Conservation (phyloP, 2,113 vertebrate genomes). For the Saimiri boliviensis region DNA sequence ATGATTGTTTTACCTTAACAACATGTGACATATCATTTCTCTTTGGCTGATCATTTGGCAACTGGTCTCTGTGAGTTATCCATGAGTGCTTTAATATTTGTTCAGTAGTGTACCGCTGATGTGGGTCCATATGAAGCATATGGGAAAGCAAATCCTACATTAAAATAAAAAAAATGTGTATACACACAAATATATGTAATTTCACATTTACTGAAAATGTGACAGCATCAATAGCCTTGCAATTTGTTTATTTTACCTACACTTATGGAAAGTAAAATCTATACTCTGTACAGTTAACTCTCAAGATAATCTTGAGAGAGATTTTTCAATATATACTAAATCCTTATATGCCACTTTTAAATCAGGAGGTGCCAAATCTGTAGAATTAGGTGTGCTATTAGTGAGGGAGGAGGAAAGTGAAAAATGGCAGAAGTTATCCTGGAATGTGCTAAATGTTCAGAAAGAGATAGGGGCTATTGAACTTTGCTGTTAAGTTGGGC, state of each 20-base stretch:
- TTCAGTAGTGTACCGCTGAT: slow-evolving; percentile 95
- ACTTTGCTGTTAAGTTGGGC: background rate
- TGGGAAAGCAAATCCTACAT: slow-evolving; percentile 95
- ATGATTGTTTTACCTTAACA: slow-evolving; percentile 89
- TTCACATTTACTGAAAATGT: slow-evolving; percentile 47
- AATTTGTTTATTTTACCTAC: background rate
- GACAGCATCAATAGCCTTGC: background rate
- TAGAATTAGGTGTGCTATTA: background rate
- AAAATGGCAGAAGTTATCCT: background rate
- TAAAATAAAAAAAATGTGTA: slow-evolving; percentile 14
- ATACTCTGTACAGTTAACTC: background rate
- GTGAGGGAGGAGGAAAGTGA: background rate
- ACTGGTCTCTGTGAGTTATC: slow-evolving; percentile 94
- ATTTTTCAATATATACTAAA: slow-evolving; percentile 25
- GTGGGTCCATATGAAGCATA: slow-evolving; percentile 98
- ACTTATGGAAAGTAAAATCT: background rate
- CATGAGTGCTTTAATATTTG: slow-evolving; percentile 97
- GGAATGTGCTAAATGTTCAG: slow-evolving; percentile 1
- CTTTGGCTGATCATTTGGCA: slow-evolving; percentile 94
- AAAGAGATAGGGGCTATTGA: background rate
- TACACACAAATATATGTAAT: background rate
- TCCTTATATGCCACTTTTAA: background rate
- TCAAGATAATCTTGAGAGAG: slow-evolving; percentile 14
- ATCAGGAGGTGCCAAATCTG: background rate
- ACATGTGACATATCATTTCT: slow-evolving; percentile 93